A percentile compares a stretch with the other conserved stretches of the same genome.
Conservation (phyloP, 2,797 vertebrate genomes). For the Acrossocheilus wenchowensis region DNA sequence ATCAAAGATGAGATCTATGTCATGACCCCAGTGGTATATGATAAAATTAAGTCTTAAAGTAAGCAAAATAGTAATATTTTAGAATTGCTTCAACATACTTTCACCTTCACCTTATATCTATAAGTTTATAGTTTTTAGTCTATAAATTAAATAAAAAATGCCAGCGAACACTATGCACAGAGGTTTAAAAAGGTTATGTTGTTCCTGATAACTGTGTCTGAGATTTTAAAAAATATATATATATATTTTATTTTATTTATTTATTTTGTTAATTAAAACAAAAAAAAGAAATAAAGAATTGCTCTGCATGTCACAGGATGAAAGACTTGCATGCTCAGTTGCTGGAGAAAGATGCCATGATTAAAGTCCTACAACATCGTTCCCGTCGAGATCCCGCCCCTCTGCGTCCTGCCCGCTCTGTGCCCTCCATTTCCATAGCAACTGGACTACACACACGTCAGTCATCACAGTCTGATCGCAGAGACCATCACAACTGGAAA, state of each 20-base stretch:
- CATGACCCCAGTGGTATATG: neutral
- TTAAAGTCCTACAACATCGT: slow-evolving; percentile 87
- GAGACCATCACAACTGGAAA: slow-evolving; percentile 81
- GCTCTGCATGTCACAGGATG: slow-evolving; percentile 73
- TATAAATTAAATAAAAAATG: neutral
- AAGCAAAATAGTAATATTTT: neutral
- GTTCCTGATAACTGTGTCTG: neutral
- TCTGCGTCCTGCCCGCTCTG: slow-evolving; percentile 81
- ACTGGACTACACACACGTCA: slow-evolving; percentile 77
- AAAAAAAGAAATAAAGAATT: neutral
- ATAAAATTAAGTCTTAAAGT: neutral
- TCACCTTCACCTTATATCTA: neutral
- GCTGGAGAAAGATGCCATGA: slow-evolving; percentile 90
- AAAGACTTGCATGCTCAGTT: slow-evolving; percentile 90
- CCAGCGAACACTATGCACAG: neutral
- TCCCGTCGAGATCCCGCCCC: slow-evolving; percentile 76
- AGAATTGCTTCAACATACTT: neutral
- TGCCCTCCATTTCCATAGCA: slow-evolving; percentile 80
- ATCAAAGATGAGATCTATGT: too few species aligned
- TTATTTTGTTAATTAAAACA: too few species aligned
- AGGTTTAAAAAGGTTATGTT: neutral
- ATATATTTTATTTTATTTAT: too few species aligned
- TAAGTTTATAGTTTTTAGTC: neutral
- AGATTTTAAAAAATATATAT: neutral
- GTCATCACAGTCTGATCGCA: slow-evolving; percentile 82